These are phyloP conservation scores for Erannis defoliaria DNA, from an alignment of 2,888 invertebrate genomes.

Conservation along the genomic window DNA sequence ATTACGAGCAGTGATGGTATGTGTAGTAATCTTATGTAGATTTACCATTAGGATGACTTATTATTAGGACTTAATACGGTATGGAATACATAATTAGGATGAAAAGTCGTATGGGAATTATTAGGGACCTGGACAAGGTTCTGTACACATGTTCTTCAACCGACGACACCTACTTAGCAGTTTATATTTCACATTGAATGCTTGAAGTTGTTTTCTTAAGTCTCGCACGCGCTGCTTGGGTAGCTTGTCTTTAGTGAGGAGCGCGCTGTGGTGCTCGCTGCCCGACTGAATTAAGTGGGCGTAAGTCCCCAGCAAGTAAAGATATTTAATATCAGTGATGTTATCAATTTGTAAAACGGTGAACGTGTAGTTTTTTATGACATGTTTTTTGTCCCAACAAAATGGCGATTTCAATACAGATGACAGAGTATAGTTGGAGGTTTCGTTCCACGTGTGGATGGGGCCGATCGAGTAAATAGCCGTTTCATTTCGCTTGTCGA, in stretches of 20 bases:
- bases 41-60: too few species aligned
- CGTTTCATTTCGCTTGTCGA: background rate
- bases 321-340: background rate
- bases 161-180: background rate
- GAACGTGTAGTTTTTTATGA: background rate
- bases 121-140: background rate
- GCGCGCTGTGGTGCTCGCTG: slow-evolving; percentile 3
- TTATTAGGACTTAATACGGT: too few species aligned
- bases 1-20: too few species aligned
- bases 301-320: background rate
- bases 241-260: background rate
- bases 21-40: too few species aligned
- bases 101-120: too few species aligned
- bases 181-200: background rate
- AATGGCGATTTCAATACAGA: background rate
- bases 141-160: background rate
- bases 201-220: background rate
- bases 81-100: too few species aligned
- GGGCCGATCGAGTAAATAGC: background rate
- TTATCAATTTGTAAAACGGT: background rate
- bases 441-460: background rate
- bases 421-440: background rate
- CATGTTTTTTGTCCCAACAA: background rate
- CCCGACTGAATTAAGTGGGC: background rate
- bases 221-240: background rate